phyloP scores from a whole-genome alignment of 2,888 invertebrate genomes.

The Drosophila planitibia region DNA sequence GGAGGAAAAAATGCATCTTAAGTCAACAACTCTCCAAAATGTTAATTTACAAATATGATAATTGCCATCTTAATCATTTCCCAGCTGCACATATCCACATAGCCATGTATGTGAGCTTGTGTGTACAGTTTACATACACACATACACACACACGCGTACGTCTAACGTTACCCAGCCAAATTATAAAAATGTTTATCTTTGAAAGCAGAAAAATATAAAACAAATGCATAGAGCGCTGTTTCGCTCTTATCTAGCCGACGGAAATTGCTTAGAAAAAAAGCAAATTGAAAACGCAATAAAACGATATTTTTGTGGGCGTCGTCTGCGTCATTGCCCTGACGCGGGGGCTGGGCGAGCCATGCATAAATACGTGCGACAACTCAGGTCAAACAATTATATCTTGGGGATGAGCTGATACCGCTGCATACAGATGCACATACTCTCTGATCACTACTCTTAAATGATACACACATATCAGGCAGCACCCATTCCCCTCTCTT shows the following conservation, averaged over 20 bases:
- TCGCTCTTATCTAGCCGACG: constrained; percentile 43
- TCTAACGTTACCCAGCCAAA: neutral
- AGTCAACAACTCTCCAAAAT: neutral
- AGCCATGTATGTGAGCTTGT: neutral
- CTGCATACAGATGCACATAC: neutral
- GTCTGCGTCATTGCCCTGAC: constrained; percentile 1
- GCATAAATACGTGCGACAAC: neutral
- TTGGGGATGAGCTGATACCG: neutral
- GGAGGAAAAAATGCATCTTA: neutral
- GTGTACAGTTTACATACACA: neutral
- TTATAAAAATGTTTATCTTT: constrained; percentile 26
- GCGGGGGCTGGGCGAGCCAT: constrained; percentile 4
- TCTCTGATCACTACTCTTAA: neutral
- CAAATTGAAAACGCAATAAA: constrained; percentile 18
- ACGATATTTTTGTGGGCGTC: constrained; percentile 39
- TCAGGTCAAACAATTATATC: constrained; percentile 4
- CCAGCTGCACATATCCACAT: neutral
- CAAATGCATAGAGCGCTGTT: constrained; percentile 9
- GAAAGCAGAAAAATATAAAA: neutral
- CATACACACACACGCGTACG: neutral
- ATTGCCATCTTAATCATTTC: constrained; percentile 2
- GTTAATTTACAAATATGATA: neutral
- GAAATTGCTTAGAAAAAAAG: constrained; percentile 35
- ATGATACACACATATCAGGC: neutral
- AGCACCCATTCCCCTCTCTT: neutral